Evolutionary conservation across 2,888 invertebrate species (phyloP), one percentile per base, ranked within the genome.

Genomic region (Molorchus minor): DNA sequence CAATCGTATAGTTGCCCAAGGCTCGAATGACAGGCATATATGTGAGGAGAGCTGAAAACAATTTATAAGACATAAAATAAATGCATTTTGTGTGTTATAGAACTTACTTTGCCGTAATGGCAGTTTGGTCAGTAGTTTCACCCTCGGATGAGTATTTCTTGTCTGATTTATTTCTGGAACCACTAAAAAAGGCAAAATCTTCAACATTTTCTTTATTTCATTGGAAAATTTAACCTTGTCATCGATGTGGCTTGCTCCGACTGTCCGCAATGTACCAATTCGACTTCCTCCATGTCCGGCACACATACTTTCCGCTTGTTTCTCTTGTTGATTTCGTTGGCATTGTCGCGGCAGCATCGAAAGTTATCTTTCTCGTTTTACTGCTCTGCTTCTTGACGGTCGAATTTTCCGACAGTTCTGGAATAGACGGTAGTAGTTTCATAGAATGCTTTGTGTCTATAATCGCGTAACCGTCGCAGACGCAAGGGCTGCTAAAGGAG

Each of bases 11-110:
- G 40, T 70, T 71, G 2, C 76, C 77, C 8, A 53, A 77, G 69
- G 52, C 74, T 76, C 1, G 75, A 72, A 58, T 77, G 77, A 51
- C 76, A 77, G 1, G 77, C 75, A 35, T 68, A 71, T 2, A 62
- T 60, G 8, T 64, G 72, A 0, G 64, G 57, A 13, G 58, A 52
- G 61, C 21, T 71, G 69, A 52, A 69, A 71, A 49, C 64, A 66
- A n/a, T n/a, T n/a, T n/a, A n/a, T n/a, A n/a, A n/a, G n/a, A 47
- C 7, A 15, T 19, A 20, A 46, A 29, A 4, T 7, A 46, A 5
- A 35, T 52, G 4, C 2, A 20, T 5, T 40, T 29, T 19, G 7
- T n/a, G 12, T n/a, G 12, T 13, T 21, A 15, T 17, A 20, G 21
- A n/a, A 15, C 21, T 47, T 29, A 56, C 44, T 47, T 47, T 36